These are phyloP conservation scores for Synanthedon vespiformis DNA, from an alignment of 2,888 invertebrate species.

Conservation along the genomic window DNA sequence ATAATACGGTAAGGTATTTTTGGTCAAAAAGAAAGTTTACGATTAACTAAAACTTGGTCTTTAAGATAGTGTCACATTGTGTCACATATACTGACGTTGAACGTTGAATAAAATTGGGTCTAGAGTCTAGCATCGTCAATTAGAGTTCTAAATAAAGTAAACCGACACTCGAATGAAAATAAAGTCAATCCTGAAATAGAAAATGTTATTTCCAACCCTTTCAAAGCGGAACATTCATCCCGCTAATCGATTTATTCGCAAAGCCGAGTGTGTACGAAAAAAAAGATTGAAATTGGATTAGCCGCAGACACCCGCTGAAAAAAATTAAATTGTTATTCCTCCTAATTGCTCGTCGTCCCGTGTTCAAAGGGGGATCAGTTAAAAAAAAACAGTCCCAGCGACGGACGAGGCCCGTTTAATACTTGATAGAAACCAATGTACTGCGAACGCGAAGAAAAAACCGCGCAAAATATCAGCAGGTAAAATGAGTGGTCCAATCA, in stretches of 20 bases:
- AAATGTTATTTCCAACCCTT: constrained; percentile 13
- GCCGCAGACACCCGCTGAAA: constrained; percentile 18
- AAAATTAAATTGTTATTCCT: constrained; percentile 43
- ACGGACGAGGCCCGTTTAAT: constrained; percentile 27
- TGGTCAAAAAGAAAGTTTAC: no score
- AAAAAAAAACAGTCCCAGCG: constrained; percentile 17
- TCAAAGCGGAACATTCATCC: constrained; percentile 24
- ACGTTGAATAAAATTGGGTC: no score
- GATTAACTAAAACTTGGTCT: no score
- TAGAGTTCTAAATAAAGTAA: no score
- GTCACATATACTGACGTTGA: no score
- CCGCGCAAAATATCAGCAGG: constrained; percentile 44
- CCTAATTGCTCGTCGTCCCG: constrained; percentile 34
- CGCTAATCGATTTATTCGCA: constrained; percentile 23
- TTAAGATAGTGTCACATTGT: no score
- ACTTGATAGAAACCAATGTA: constrained; percentile 38
- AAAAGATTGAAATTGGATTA: constrained; percentile 20
- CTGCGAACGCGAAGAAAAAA: constrained; percentile 18
- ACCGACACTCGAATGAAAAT: no score
- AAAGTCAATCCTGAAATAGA: neutral
- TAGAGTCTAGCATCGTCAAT: no score
- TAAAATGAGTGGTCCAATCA: constrained; percentile 58
- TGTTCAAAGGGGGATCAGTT: constrained; percentile 15
- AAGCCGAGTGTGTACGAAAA: constrained; percentile 18
- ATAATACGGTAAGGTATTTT: no score